Evolutionary conservation across 2,797 vertebrate genomes (phyloP).

Genomic region (Geotrypetes seraphini): DNA sequence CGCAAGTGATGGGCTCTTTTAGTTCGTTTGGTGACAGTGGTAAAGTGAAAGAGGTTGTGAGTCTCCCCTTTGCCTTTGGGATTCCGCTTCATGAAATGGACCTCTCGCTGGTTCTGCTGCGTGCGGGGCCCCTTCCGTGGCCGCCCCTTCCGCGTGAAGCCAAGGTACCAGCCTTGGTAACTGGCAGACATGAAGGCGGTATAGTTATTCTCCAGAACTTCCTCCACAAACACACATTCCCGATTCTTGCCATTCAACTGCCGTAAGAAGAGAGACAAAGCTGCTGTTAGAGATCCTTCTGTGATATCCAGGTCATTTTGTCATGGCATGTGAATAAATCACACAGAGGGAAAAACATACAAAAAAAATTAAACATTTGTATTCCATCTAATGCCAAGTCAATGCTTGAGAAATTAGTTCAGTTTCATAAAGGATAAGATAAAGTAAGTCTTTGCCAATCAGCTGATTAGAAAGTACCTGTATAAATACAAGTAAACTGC

Average conservation of each 20-base stretch:
- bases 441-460: no score
- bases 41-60: conserved; percentile 64
- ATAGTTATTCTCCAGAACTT: conserved; percentile 77
- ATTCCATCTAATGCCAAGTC: no score
- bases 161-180: conserved; percentile 74
- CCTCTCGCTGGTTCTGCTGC: conserved; percentile 66
- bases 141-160: conserved; percentile 67
- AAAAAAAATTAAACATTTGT: no score
- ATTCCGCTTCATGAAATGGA: conserved; percentile 73
- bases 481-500: no score
- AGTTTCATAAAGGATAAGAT: no score
- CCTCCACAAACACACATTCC: conserved; percentile 71
- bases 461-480: no score
- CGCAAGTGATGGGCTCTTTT: no score
- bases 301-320: accelerated
- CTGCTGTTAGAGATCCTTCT: background rate
- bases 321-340: background rate
- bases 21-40: conserved; percentile 65
- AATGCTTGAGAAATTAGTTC: no score
- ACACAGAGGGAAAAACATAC: no score
- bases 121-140: conserved; percentile 68
- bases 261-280: background rate
- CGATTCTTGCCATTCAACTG: conserved; percentile 62
- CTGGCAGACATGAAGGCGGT: conserved; percentile 68
- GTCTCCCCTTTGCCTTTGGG: conserved; percentile 50